Base-by-base conservation (phyloP, 2,888 invertebrate genomes). In the Ernsta delagoae region DNA sequence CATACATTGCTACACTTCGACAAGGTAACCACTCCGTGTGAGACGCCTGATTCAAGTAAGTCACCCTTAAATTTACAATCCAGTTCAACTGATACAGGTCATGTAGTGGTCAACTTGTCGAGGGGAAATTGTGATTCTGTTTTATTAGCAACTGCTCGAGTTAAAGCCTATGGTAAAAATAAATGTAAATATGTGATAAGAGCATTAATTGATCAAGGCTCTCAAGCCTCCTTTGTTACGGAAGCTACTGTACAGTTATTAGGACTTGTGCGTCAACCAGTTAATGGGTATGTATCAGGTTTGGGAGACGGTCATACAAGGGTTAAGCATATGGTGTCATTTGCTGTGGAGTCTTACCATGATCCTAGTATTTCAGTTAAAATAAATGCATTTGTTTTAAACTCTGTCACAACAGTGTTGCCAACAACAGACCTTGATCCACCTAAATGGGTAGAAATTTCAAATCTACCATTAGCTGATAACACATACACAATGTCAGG, bases 221-320 rank as follows among this genome's bases (percentile, higher is more conserved):
- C 76, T 7, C 65, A 75, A 57, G 73, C 74, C 3, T 74, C 75
- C 0, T 75, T 76, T 69, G 54, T 75, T 0, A 74, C 73, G 4
- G 76, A 75, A 24, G 39, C 61, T 7, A 69, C 70, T 7, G 74
- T 68, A 1, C 74, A 76, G 34, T 43, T 59, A 16, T 59, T 76
- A 24, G 74, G 75, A 6, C 65, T 74, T 57, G 36, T 36, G 31
- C 57, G 57, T 36, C n/a, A 57, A 11, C 36, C 36, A 7, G 59
- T 73, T 1, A 72, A 50, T 60, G 73, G 74, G 45, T 12, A 39
- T 11, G 71, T 75, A 45, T 71, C 73, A 41, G 75, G 75, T 11
- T 16, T 75, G 6, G 75, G 75, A 9, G 73, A 73, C 7, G 70
- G 71, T 65, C 61, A 70, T 61, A 53, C 54, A 6, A 65, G 61